Percentiles rank a stretch among this genome's conserved stretches.
These are phyloP conservation scores for Diadegma fenestrale DNA, from an alignment of 2,888 invertebrate genomes.

Conservation along the genomic window DNA sequence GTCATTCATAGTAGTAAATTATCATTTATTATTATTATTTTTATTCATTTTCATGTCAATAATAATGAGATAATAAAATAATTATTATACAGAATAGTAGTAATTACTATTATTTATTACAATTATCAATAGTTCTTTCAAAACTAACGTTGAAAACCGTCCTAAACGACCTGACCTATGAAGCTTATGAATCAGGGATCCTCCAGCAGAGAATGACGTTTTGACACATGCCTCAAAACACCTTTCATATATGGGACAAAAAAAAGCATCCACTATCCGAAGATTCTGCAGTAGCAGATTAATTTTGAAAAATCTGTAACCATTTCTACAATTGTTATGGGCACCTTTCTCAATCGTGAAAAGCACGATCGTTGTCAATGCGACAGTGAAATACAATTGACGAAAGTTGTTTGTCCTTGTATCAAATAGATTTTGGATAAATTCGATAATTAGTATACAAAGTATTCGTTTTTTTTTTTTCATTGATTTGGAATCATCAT, in stretches of 20 bases:
- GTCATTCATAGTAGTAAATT: too few relatives aligned
- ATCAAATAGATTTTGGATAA: background rate
- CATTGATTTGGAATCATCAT: background rate
- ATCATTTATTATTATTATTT: too few relatives aligned
- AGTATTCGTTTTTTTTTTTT: background rate
- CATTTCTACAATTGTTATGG: background rate
- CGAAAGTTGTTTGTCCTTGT: background rate
- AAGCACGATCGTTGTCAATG: background rate
- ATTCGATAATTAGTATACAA: background rate
- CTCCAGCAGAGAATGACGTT: background rate
- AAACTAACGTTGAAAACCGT: too few relatives aligned
- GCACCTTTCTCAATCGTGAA: background rate
- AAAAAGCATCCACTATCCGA: background rate
- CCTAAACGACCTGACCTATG: background rate
- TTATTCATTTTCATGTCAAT: too few relatives aligned
- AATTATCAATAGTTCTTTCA: too few relatives aligned
- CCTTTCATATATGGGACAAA: background rate
- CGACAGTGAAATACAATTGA: background rate
- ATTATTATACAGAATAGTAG: too few relatives aligned
- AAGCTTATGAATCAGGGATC: background rate
- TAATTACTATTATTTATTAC: too few relatives aligned
- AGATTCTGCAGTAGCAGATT: background rate
- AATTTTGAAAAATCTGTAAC: background rate
- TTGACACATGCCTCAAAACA: background rate
- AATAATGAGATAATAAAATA: too few relatives aligned